Evolutionary conservation across 2,888 invertebrate species (phyloP).

Genomic region (Hirtodrosophila duncani): DNA sequence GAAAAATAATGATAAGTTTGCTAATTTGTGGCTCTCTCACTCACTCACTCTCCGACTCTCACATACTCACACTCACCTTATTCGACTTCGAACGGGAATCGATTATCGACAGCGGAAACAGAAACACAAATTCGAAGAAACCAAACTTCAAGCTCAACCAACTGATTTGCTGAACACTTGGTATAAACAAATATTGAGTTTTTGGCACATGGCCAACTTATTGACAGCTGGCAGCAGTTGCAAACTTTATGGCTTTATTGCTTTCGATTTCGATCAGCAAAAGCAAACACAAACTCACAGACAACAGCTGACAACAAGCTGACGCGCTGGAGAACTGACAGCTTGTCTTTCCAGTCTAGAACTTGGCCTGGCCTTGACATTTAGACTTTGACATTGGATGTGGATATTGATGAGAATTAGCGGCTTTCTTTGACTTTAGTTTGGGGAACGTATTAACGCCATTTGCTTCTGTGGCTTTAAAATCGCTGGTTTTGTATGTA

Average conservation of each 20-base stretch:
- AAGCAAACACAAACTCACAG: slow-evolving; percentile 2
- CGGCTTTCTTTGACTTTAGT: too few species aligned
- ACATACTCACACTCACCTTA: neutral
- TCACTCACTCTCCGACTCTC: slow-evolving; percentile 12
- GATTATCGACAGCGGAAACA: neutral
- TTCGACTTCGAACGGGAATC: slow-evolving; percentile 16
- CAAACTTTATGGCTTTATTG: too few species aligned
- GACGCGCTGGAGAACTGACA: too few species aligned
- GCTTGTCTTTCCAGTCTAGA: too few species aligned
- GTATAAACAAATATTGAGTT: slow-evolving; percentile 41
- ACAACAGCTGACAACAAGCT: too few species aligned
- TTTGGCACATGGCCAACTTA: slow-evolving; percentile 56
- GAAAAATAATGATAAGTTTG: slow-evolving; percentile 51
- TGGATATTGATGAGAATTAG: too few species aligned
- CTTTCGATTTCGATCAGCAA: slow-evolving; percentile 50
- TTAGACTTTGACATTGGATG: too few species aligned
- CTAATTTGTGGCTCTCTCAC: slow-evolving; percentile 4
- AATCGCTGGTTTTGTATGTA: too few species aligned
- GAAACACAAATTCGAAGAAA: neutral
- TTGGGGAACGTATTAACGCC: too few species aligned
- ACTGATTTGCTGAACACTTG: slow-evolving; percentile 54
- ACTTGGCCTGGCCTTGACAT: too few species aligned
- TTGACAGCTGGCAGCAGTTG: slow-evolving; percentile 49
- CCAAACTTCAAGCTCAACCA: neutral
- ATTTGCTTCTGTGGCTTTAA: too few species aligned